These are phyloP conservation scores for Mugil cephalus DNA, from an alignment of 2,113 vertebrate species.

Conservation along the genomic window DNA sequence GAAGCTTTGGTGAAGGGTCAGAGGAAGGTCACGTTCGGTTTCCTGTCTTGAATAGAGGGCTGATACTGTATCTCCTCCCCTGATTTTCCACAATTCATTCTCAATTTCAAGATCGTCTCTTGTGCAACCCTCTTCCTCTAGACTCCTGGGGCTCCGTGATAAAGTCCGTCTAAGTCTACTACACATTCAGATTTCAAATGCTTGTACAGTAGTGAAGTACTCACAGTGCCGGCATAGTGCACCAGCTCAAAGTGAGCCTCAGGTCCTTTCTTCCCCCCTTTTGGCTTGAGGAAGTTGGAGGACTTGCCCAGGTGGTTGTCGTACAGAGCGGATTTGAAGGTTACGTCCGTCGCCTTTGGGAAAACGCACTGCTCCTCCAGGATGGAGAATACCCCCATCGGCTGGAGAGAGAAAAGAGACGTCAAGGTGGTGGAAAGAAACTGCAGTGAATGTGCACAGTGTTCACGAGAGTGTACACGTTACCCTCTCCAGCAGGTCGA, in stretches of 20 bases:
- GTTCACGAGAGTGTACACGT: not conserved
- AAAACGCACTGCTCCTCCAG: constrained; percentile 79
- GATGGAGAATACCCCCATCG: constrained; percentile 77
- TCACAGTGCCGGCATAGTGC: constrained; percentile 85
- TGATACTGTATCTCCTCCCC: no score
- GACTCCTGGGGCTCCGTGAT: no score
- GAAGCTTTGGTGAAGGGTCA: no score
- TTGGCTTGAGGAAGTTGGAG: constrained; percentile 84
- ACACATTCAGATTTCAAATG: no score
- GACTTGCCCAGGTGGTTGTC: constrained; percentile 80
- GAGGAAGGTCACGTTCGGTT: no score
- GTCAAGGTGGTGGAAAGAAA: not conserved
- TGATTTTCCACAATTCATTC: no score
- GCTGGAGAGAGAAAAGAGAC: constrained; percentile 50
- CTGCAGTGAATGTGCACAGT: rapidly evolving
- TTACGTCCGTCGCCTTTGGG: constrained; percentile 74
- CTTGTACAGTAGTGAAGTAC: constrained; percentile 22
- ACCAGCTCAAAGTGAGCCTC: constrained; percentile 84
- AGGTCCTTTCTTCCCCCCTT: constrained; percentile 76
- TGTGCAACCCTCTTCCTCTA: no score
- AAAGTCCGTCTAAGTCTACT: no score
- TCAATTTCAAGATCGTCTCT: no score
- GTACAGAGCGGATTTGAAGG: constrained; percentile 76
- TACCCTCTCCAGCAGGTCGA: constrained; percentile 86
- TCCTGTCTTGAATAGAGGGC: no score